These are phyloP conservation scores for Vireo griseus DNA, from an alignment of 2,797 vertebrate species.

Conservation along the genomic window DNA sequence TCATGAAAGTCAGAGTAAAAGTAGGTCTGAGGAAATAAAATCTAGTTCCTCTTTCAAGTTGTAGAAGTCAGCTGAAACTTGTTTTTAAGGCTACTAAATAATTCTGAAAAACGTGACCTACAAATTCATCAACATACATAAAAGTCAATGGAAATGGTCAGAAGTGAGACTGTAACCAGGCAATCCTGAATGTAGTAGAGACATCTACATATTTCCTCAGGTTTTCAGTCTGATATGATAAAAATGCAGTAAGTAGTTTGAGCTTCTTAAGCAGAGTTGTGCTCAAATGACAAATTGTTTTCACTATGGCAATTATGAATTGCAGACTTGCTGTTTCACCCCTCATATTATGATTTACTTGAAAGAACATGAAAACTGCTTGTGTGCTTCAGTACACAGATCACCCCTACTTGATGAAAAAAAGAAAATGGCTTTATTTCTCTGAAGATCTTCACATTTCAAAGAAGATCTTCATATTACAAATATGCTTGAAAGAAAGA, in stretches of 20 bases:
- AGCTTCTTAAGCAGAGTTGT: not conserved
- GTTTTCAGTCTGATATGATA: fast-evolving
- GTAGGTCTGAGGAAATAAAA: not conserved
- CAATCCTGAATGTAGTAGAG: not conserved
- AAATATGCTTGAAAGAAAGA: not conserved
- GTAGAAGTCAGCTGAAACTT: not conserved
- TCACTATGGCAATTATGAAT: constrained; percentile 13
- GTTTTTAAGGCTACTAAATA: not conserved
- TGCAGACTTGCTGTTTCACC: constrained; percentile 24
- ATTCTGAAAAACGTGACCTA: not conserved
- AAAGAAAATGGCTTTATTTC: not conserved
- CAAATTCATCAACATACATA: not conserved
- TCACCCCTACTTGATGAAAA: not conserved
- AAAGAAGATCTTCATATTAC: not conserved
- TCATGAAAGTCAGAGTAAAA: not conserved
- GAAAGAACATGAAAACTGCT: constrained; percentile 31
- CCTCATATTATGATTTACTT: constrained; percentile 25
- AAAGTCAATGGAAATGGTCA: not conserved
- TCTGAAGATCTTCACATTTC: not conserved
- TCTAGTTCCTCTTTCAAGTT: not conserved
- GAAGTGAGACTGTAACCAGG: not conserved
- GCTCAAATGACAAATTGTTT: constrained; percentile 11
- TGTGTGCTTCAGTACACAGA: not conserved
- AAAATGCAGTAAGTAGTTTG: not conserved
- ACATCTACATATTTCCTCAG: not conserved